Evolutionary conservation across 2,113 vertebrate species (phyloP).

Genomic region (Xiphophorus hellerii): DNA sequence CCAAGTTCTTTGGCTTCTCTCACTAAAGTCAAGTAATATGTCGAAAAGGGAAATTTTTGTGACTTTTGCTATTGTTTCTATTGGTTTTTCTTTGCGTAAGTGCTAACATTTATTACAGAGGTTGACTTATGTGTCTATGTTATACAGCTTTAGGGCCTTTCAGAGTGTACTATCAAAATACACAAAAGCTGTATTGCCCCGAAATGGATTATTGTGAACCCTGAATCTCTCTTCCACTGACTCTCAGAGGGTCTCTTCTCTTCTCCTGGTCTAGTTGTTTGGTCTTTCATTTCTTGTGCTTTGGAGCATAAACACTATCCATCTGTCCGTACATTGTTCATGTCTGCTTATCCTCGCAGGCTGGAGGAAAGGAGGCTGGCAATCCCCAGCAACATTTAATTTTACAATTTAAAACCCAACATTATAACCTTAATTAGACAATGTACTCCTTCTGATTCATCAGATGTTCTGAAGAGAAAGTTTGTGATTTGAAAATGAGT

Average conservation of each 20-base stretch:
- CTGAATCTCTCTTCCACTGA: not conserved
- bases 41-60: not conserved
- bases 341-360: too few relatives aligned
- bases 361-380: too few relatives aligned
- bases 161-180: not conserved
- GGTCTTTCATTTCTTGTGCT: too few relatives aligned
- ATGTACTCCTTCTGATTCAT: too few relatives aligned
- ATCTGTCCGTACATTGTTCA: too few relatives aligned
- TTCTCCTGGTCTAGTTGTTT: not conserved
- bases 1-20: not conserved
- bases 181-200: not conserved
- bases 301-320: too few relatives aligned
- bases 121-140: not conserved
- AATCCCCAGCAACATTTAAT: too few relatives aligned
- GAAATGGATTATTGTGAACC: not conserved
- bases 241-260: not conserved
- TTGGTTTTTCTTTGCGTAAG: not conserved
- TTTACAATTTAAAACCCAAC: too few relatives aligned
- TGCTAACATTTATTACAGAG: not conserved
- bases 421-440: too few relatives aligned
- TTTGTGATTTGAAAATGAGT: too few relatives aligned
- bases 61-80: not conserved
- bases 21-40: not conserved
- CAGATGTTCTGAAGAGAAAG: too few relatives aligned
- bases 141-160: not conserved